phyloP scores from a whole-genome alignment of 1,140 invertebrate species.

The Brachionus manjavacas region DNA sequence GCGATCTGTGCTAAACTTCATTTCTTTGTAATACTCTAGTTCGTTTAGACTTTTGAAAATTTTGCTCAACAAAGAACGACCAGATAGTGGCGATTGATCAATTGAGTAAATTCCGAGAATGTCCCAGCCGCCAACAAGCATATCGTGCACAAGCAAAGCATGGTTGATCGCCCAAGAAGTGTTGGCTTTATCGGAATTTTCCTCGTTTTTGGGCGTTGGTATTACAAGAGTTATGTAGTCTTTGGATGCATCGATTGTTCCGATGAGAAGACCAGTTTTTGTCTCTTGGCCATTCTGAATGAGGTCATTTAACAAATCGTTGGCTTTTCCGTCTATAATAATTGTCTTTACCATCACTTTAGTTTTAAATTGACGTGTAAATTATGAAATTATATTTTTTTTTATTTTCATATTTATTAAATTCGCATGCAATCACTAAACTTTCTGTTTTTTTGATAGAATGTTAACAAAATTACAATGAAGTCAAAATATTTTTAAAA shows the following conservation, averaged over 20 bases:
- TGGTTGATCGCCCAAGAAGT: neutral
- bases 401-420: neutral
- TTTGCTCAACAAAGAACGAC: neutral
- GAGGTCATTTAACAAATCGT: neutral
- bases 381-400: neutral
- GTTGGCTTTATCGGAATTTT: neutral
- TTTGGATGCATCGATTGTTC: constrained; percentile 3
- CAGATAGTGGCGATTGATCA: neutral
- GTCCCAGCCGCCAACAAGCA: constrained; percentile 23
- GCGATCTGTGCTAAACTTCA: constrained; percentile 27
- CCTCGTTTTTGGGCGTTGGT: neutral
- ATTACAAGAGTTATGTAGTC: constrained; percentile 16
- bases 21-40: constrained; percentile 34
- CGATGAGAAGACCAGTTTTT: constrained; percentile 33
- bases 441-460: neutral
- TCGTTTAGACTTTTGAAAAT: neutral
- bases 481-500: neutral
- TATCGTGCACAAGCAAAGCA: constrained; percentile 16
- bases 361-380: constrained; percentile 26
- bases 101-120: constrained; percentile 32
- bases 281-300: neutral
- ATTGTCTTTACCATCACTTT: constrained; percentile 40
- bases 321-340: neutral
- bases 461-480: neutral
- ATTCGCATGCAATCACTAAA: neutral